These are phyloP conservation scores for Conger conger DNA, from an alignment of 2,113 vertebrate species.

Conservation along the genomic window DNA sequence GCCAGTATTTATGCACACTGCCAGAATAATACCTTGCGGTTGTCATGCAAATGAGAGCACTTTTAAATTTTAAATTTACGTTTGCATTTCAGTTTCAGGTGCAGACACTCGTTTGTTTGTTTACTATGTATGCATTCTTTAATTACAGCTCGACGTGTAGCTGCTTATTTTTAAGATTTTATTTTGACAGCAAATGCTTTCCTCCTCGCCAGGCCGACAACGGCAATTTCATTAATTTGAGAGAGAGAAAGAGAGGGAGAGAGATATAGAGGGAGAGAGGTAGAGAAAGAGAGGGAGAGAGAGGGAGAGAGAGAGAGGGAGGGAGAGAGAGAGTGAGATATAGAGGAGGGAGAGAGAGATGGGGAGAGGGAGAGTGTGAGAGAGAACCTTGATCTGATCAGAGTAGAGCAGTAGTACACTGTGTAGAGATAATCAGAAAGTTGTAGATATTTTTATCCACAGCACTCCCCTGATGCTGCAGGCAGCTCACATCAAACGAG, in stretches of 20 bases:
- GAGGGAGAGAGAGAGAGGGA: background rate
- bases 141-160: background rate
- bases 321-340: too few species aligned
- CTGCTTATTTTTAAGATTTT: background rate
- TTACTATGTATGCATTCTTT: background rate
- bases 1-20: background rate
- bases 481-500: background rate
- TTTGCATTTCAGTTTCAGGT: background rate
- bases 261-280: background rate
- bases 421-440: background rate
- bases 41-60: background rate
- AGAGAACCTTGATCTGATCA: background rate
- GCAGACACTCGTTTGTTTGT: background rate
- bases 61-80: background rate
- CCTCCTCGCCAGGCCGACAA: background rate
- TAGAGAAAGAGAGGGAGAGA: background rate
- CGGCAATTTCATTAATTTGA: background rate
- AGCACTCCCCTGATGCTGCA: background rate
- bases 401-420: background rate
- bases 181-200: background rate
- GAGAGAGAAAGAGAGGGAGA: background rate
- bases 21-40: background rate
- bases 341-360: background rate
- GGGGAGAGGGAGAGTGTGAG: background rate
- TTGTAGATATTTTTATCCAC: background rate